Percentiles rank a stretch among this genome's conserved stretches.
Evolutionary conservation across 1,140 invertebrate genomes (phyloP).

Genomic region (Phymorhynchus buccinoides): DNA sequence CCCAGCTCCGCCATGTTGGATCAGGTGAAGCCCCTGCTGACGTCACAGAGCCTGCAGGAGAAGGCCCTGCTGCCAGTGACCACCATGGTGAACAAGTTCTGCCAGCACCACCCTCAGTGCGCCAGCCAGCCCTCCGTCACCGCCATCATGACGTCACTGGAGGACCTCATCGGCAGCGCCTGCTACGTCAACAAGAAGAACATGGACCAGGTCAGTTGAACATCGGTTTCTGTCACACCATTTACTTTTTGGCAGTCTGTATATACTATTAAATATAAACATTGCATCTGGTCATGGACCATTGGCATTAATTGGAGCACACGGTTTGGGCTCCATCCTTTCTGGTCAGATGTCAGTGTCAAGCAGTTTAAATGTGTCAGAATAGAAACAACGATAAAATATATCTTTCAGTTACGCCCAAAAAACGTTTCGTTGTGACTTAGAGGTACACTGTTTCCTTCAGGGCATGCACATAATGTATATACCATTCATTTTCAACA

Average conservation of each 20-base stretch:
- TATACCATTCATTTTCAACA: too few relatives aligned
- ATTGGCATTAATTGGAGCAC: too few relatives aligned
- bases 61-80: conserved; percentile 74
- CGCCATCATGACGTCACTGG: conserved; percentile 74
- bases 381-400: background rate
- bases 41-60: conserved; percentile 76
- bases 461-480: background rate
- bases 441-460: background rate
- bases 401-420: background rate
- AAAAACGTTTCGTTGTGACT: background rate
- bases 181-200: conserved; percentile 72
- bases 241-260: background rate
- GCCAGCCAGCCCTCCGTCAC: conserved; percentile 12
- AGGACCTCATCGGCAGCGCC: conserved; percentile 73
- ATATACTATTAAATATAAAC: background rate
- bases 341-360: background rate
- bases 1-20: conserved; percentile 82
- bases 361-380: background rate
- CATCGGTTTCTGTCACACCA: background rate
- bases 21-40: conserved; percentile 77
- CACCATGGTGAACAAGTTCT: conserved; percentile 75
- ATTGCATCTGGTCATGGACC: background rate
- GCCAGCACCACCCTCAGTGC: conserved; percentile 69
- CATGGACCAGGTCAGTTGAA: background rate
- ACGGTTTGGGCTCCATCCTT: too few relatives aligned